Evolutionary conservation across 2,113 vertebrate species (phyloP).

Genomic region (Columbina picui): DNA sequence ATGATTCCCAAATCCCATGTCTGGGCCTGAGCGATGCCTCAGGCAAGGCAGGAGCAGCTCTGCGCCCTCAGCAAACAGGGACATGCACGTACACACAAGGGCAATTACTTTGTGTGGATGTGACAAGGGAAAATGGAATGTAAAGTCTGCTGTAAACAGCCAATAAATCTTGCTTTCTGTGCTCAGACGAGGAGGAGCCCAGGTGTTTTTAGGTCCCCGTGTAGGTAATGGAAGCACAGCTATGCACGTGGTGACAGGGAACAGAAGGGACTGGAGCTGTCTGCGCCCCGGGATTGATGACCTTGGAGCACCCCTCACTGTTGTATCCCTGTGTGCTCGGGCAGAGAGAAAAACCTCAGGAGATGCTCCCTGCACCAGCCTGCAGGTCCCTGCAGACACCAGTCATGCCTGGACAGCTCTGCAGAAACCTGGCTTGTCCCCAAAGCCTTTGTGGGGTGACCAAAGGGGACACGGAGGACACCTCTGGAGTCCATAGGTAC

Average conservation of each 20-base stretch:
- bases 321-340: rapidly evolving
- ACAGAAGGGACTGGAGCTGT: neutral
- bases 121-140: neutral
- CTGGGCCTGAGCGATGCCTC: rapidly evolving
- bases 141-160: neutral
- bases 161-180: neutral
- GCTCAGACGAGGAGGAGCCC: neutral
- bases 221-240: neutral
- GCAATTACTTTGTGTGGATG: neutral
- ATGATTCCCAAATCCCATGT: rapidly evolving
- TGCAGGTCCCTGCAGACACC: neutral
- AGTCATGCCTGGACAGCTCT: rapidly evolving
- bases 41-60: neutral
- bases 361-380: rapidly evolving
- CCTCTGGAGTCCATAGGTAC: rapidly evolving
- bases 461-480: rapidly evolving
- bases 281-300: too few relatives aligned
- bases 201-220: rapidly evolving
- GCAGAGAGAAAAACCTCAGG: neutral
- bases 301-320: rapidly evolving
- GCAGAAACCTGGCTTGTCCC: rapidly evolving
- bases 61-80: neutral
- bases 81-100: neutral
- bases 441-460: rapidly evolving
- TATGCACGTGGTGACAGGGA: rapidly evolving